A percentile compares a stretch with the other conserved stretches of the same genome.
These are phyloP conservation scores for Gonioctena quinquepunctata DNA, from an alignment of 1,140 invertebrate species.

Conservation along the genomic window DNA sequence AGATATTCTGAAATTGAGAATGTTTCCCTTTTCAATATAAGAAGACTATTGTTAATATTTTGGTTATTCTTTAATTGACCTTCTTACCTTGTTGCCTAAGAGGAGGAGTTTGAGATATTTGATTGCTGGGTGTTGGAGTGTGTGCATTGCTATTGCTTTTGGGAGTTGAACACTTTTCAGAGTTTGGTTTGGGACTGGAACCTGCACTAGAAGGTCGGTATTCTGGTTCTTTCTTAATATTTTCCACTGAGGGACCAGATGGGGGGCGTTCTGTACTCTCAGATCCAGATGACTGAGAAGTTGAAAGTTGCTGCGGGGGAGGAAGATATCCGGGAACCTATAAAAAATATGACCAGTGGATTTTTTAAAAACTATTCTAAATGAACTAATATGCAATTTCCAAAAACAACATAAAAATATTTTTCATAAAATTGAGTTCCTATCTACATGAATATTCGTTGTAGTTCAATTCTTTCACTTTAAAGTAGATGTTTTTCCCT, in stretches of 20 bases:
- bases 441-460: no score
- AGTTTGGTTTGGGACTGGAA: constrained; percentile 36
- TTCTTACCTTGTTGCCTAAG: constrained; percentile 47
- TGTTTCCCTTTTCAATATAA: no score
- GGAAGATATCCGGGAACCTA: constrained; percentile 67
- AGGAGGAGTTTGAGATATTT: constrained; percentile 53
- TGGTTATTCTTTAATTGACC: neutral
- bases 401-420: no score
- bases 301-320: constrained; percentile 32
- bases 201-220: constrained; percentile 47
- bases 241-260: constrained; percentile 39
- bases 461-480: neutral
- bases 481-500: no score
- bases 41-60: no score
- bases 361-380: neutral
- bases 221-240: constrained; percentile 71
- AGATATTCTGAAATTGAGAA: no score
- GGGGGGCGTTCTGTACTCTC: constrained; percentile 38
- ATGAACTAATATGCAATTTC: no score
- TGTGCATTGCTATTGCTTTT: constrained; percentile 36
- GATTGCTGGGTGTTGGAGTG: constrained; percentile 43
- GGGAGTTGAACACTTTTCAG: constrained; percentile 47
- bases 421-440: no score
- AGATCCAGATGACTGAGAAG: constrained; percentile 21
- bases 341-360: neutral